Evolutionary conservation across 2,797 vertebrate species (phyloP).

Genomic region (Hippopotamyrus pictus): DNA sequence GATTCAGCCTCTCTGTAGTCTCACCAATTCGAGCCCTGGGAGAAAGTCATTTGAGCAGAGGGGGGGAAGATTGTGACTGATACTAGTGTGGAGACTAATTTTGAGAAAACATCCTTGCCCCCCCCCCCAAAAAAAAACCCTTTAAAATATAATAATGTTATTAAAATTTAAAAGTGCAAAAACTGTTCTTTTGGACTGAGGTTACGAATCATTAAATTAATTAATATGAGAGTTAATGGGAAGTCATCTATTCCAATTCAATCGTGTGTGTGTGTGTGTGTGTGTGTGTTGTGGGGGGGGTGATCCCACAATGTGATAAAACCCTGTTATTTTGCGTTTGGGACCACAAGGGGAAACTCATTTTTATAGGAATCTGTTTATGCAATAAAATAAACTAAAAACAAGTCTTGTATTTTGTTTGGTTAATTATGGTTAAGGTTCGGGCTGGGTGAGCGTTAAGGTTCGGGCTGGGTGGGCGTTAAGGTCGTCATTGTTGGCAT

Average conservation of each 20-base stretch:
- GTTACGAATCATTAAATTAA: background rate
- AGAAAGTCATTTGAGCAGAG: background rate
- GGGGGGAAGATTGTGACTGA: background rate
- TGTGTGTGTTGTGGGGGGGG: background rate
- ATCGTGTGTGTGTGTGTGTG: background rate
- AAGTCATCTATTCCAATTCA: background rate
- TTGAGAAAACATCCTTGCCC: background rate
- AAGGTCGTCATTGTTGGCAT: background rate
- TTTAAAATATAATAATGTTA: background rate
- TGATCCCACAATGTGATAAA: background rate
- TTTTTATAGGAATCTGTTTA: background rate
- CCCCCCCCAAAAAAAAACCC: background rate
- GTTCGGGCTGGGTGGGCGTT: background rate
- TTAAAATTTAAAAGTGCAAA: background rate
- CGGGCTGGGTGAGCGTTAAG: background rate
- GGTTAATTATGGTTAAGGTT: background rate
- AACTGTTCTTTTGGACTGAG: background rate
- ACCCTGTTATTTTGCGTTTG: background rate
- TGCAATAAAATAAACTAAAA: background rate
- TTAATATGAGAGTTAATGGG: background rate
- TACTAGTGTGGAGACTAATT: background rate
- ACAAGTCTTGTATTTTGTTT: background rate
- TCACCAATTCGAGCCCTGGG: conserved; percentile 76
- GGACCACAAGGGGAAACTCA: background rate
- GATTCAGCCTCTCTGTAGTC: conserved; percentile 78